Conservation (phyloP, 2,113 vertebrate genomes). For the Lipotes vexillifer region DNA sequence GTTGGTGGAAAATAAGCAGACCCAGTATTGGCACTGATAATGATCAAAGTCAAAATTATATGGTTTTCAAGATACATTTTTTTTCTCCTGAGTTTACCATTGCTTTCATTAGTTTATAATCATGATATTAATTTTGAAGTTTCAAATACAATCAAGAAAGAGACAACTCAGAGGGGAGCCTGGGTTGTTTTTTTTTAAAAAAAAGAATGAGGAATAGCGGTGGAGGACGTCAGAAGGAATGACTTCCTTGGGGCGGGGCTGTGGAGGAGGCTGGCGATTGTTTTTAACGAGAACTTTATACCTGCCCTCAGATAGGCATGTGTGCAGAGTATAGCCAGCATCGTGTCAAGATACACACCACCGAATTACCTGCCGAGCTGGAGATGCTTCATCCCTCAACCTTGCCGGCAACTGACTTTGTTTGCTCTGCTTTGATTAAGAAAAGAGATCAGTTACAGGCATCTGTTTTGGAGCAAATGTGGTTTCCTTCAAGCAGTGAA, state of each 20-base stretch:
- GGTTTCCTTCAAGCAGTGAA: background rate
- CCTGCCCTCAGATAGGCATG: background rate
- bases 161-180: background rate
- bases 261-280: background rate
- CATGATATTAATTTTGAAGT: background rate
- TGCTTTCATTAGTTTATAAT: background rate
- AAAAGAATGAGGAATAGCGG: background rate
- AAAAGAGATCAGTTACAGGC: background rate
- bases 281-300: background rate
- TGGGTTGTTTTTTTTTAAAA: background rate
- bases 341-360: background rate
- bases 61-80: background rate
- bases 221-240: background rate
- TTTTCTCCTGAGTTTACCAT: background rate
- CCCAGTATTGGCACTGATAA: background rate
- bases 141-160: background rate
- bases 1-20: background rate
- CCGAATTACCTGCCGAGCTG: background rate
- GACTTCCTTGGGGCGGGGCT: background rate
- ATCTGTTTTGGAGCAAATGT: background rate
- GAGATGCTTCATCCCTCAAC: background rate
- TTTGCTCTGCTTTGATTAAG: background rate
- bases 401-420: background rate
- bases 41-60: background rate
- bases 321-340: too few species aligned